phyloP scores from a whole-genome alignment of 2,888 invertebrate species.

The Lepidocyrtinus sp. region DNA sequence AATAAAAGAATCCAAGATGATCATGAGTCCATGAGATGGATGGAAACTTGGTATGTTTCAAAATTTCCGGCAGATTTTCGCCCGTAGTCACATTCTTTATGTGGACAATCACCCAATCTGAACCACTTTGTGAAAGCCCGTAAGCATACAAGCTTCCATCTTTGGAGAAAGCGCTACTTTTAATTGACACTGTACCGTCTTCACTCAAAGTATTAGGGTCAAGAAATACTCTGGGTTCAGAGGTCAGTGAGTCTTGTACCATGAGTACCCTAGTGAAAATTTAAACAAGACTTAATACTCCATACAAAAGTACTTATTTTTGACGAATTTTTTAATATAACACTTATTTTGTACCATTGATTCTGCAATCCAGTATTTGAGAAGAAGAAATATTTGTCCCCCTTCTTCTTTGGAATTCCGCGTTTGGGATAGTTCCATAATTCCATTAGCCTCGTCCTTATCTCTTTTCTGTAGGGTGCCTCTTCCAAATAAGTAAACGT shows the following conservation, averaged over 20 bases:
- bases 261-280: conserved; percentile 91
- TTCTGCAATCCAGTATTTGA: conserved; percentile 97
- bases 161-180: conserved; percentile 86
- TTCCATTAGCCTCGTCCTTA: conserved; percentile 86
- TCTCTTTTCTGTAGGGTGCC: conserved; percentile 81
- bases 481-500: conserved; percentile 87
- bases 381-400: conserved; percentile 90
- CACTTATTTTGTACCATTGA: conserved; percentile 80
- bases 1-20: conserved; percentile 95
- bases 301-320: no score
- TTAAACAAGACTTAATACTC: no score
- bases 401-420: conserved; percentile 87
- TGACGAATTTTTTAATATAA: no score
- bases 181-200: conserved; percentile 90
- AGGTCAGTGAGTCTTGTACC: conserved; percentile 84
- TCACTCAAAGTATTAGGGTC: conserved; percentile 98
- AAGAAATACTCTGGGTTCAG: conserved; percentile 88
- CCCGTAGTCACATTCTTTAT: conserved; percentile 83
- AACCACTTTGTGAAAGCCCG: conserved; percentile 92
- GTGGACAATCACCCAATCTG: conserved; percentile 95
- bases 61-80: conserved; percentile 88
- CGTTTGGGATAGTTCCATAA: conserved; percentile 98
- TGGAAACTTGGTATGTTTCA: conserved; percentile 93
- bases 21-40: conserved; percentile 95
- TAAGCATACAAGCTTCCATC: conserved; percentile 93